phyloP scores from a whole-genome alignment of 2,113 vertebrate genomes.

The Dendrocopos noguchii region DNA sequence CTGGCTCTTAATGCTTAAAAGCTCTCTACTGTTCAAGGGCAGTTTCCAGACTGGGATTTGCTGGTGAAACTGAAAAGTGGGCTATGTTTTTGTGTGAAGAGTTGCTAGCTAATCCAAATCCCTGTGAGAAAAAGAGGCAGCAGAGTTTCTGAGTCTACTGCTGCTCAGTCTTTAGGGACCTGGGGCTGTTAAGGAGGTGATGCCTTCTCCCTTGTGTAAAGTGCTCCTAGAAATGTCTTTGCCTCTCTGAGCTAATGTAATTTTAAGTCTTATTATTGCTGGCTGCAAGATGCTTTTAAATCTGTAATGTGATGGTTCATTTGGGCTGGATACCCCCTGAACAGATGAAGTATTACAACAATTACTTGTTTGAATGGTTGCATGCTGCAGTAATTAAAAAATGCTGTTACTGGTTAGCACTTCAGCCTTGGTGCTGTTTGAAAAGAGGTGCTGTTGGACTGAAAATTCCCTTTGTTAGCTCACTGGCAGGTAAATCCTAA shows the following conservation, averaged over 20 bases:
- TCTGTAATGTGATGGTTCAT: not conserved
- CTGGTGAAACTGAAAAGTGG: not conserved
- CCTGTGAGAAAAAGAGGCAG: not conserved
- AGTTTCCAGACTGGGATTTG: not conserved
- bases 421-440: not conserved
- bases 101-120: conserved; percentile 8
- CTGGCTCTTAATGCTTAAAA: not conserved
- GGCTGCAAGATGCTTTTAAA: not conserved
- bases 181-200: not conserved
- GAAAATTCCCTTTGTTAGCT: not conserved
- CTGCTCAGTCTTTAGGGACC: not conserved
- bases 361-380: not conserved
- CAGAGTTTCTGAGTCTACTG: not conserved
- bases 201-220: not conserved
- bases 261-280: not conserved
- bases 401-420: not conserved
- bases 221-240: not conserved
- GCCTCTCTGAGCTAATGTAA: not conserved
- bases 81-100: not conserved
- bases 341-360: not conserved
- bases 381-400: not conserved
- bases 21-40: not conserved
- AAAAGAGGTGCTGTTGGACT: too few species aligned
- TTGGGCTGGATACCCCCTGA: not conserved
- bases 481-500: not conserved